Percentiles rank a stretch among this genome's conserved stretches.
Evolutionary conservation across 1,140 invertebrate species (phyloP).

Genomic region (Drosophila parvula): DNA sequence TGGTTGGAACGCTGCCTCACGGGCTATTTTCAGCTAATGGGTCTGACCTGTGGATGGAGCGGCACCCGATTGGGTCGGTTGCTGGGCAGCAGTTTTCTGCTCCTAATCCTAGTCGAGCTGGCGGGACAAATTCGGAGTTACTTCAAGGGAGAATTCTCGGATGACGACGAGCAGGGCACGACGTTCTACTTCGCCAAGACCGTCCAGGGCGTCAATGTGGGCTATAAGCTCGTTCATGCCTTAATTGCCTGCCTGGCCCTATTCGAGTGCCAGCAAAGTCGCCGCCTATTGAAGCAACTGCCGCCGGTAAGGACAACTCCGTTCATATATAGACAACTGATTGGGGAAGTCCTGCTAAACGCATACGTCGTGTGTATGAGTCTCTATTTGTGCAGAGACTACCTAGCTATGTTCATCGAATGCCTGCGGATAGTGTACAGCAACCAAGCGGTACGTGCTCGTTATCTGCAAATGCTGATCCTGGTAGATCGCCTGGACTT

Average conservation of each 20-base stretch:
- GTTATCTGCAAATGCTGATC: slow-evolving; percentile 56
- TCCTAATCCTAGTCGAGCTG: slow-evolving; percentile 32
- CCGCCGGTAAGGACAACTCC: neutral
- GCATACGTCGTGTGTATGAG: neutral
- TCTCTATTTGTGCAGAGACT: accelerated
- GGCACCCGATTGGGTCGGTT: slow-evolving; percentile 13
- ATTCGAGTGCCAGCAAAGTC: slow-evolving; percentile 20
- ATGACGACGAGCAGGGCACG: neutral
- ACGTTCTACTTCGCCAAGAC: slow-evolving; percentile 17
- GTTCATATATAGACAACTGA: neutral
- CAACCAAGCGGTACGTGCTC: slow-evolving; percentile 55
- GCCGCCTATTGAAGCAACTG: slow-evolving; percentile 35
- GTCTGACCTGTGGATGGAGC: slow-evolving; percentile 42
- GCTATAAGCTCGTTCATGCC: slow-evolving; percentile 44
- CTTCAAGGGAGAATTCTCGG: neutral
- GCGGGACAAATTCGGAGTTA: slow-evolving; percentile 15
- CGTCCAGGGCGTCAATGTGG: slow-evolving; percentile 36
- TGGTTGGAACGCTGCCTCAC: slow-evolving; percentile 38
- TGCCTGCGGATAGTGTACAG: slow-evolving; percentile 30
- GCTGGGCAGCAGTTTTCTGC: slow-evolving; percentile 34
- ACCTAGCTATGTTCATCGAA: neutral
- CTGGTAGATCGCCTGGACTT: slow-evolving; percentile 54
- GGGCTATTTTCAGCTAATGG: slow-evolving; percentile 52
- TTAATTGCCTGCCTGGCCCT: slow-evolving; percentile 36
- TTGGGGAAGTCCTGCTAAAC: slow-evolving; percentile 24